A percentile compares a stretch with the other conserved stretches of the same genome.
phyloP scores from a whole-genome alignment of 2,113 vertebrate genomes.

The Pardalotus punctatus region DNA sequence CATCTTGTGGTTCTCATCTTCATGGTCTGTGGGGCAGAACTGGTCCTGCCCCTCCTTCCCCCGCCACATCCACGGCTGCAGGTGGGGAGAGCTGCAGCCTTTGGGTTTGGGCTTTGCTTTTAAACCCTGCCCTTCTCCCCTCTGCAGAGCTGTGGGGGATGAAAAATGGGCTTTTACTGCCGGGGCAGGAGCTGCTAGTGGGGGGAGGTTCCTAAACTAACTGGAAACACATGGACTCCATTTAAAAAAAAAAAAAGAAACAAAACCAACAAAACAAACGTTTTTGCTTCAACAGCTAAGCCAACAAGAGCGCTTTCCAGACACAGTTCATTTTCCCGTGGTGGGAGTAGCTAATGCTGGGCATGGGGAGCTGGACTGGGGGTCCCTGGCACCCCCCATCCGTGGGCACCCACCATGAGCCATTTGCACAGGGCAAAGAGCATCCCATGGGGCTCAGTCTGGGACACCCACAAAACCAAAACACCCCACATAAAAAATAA shows the following conservation, averaged over 20 bases:
- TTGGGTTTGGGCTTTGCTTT: neutral
- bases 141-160: neutral
- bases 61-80: neutral
- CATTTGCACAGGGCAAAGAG: neutral
- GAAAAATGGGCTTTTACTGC: neutral
- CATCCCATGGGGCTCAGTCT: constrained; percentile 20
- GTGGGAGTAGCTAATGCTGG: neutral
- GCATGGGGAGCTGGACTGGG: neutral
- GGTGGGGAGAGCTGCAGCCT: neutral
- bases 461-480: neutral
- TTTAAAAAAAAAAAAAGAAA: neutral
- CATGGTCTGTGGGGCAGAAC: neutral
- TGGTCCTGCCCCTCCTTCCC: neutral
- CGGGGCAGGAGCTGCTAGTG: neutral
- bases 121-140: neutral
- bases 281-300: neutral
- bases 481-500: neutral
- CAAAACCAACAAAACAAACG: neutral
- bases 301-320: neutral
- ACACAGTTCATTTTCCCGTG: neutral
- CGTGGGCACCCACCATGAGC: neutral
- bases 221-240: neutral
- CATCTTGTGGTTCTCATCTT: neutral
- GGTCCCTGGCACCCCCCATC: neutral
- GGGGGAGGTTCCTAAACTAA: neutral